Conservation (phyloP, 2,888 invertebrate species). For the Octodonta nipae region DNA sequence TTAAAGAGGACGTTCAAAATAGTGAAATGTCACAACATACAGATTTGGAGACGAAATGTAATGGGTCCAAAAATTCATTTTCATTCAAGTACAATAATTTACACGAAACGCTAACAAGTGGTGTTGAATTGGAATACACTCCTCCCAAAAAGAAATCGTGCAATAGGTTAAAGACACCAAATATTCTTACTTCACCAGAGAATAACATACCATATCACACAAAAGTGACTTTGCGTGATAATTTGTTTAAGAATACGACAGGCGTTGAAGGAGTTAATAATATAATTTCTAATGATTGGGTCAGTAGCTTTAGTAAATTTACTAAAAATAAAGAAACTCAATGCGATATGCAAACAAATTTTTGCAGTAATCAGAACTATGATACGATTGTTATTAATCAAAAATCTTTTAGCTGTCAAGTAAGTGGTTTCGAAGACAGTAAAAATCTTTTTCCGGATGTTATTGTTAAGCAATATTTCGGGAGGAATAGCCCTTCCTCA, state of each 20-base stretch:
- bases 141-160: conserved; percentile 16
- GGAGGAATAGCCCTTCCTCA: too few relatives aligned
- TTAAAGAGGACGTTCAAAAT: not conserved
- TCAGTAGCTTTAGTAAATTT: too few relatives aligned
- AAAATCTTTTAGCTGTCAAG: too few relatives aligned
- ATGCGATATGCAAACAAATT: too few relatives aligned
- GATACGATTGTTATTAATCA: not conserved
- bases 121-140: conserved; percentile 13
- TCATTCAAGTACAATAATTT: conserved; percentile 7
- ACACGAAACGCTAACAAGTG: conserved; percentile 7
- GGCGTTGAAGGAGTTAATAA: conserved; percentile 1
- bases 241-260: conserved; percentile 7
- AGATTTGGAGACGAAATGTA: not conserved
- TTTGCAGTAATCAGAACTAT: not conserved
- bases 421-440: too few relatives aligned
- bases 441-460: too few relatives aligned
- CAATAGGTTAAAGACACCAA: conserved; percentile 11
- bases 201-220: conserved; percentile 14
- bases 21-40: not conserved
- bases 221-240: conserved; percentile 11
- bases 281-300: too few relatives aligned
- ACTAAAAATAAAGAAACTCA: conserved; percentile 10
- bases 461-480: too few relatives aligned
- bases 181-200: conserved; percentile 10
- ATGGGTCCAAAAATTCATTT: conserved; percentile 9